Evolutionary conservation across 2,888 invertebrate species (phyloP), one percentile per base, ranked within the genome.

Genomic region (Hydrotaea cyrtoneurina): DNA sequence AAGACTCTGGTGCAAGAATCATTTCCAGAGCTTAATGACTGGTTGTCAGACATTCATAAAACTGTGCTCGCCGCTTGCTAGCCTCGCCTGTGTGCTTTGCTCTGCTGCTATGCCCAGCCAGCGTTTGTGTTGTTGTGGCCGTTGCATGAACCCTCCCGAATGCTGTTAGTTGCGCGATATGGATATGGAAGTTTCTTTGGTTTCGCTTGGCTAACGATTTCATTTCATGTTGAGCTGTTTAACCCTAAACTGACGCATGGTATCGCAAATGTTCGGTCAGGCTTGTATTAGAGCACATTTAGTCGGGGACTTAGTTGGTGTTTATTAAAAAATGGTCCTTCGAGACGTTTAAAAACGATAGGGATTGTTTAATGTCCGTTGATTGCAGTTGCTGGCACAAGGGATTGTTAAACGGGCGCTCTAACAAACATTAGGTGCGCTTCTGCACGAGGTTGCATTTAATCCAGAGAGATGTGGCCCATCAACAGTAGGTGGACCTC

Each of bases 21-120:
- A 55, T 55, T 55, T 19, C 55, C 55, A 55, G 23, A 55, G 55
- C 55, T 55, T 55, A 55, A 55, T 55, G 55, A 55, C 55, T 55
- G 55, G 55, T 55, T 55, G 55, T 55, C 55, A 55, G 50, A 50
- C 50, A 50, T 50, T 50, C 50, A n/a, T 50, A 50, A 50, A 50
- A 50, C 13, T 50, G n/a, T n/a, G 50, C 50, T 15, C n/a, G 43
- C n/a, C 13, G 15, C 50, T 15, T 50, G 50, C 50, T 50, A n/a
- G n/a, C 50, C 50, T 50, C 50, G 50, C n/a, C 50, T n/a, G 43
- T 8, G 43, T 43, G 4, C 43, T 43, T n/a, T 10, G 43, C 43
- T 10, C 1, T 1, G n/a, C 3, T 50, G 50, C 50, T 50, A n/a
- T n/a, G n/a, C 4, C 11, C 39, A 39, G 39, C 7, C 39, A 39